A percentile compares a stretch with the other conserved stretches of the same genome.
These are phyloP conservation scores for Aphodius sticticus DNA, from an alignment of 2,888 invertebrate species.

Conservation along the genomic window DNA sequence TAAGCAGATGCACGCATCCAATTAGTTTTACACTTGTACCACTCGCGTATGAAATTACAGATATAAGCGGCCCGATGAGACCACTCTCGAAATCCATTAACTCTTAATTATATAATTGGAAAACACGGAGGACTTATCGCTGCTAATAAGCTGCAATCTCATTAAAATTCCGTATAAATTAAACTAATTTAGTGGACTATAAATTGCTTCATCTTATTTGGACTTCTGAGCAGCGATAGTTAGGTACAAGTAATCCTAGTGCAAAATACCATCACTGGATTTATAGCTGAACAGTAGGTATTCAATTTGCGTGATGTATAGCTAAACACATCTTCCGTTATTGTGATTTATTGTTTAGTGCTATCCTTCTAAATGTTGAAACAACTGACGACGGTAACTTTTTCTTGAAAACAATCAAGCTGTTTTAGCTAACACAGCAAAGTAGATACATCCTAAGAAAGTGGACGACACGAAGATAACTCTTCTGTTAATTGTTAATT, in stretches of 20 bases:
- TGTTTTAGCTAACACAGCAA: too few species aligned
- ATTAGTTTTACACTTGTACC: constrained; percentile 17
- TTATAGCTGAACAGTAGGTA: too few species aligned
- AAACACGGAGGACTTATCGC: constrained; percentile 5
- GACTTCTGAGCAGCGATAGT: not conserved
- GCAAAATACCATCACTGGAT: too few species aligned
- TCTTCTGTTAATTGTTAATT: too few species aligned
- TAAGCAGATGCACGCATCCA: constrained; percentile 14
- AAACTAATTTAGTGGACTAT: not conserved
- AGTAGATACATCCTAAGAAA: too few species aligned
- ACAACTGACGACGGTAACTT: too few species aligned
- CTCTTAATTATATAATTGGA: constrained; percentile 23
- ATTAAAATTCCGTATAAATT: constrained; percentile 18
- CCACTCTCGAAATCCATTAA: constrained; percentile 18
- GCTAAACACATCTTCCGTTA: too few species aligned
- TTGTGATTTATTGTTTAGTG: too few species aligned
- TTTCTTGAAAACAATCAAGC: too few species aligned
- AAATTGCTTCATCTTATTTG: constrained; percentile 4
- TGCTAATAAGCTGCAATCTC: constrained; percentile 7
- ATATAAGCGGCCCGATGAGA: constrained; percentile 8
- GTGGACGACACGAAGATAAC: too few species aligned
- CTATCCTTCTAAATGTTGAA: too few species aligned
- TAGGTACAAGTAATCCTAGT: not conserved
- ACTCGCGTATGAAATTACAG: constrained; percentile 23
- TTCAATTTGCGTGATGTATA: too few species aligned